A percentile compares a stretch with the other conserved stretches of the same genome.
Evolutionary conservation across 64 coral and sea anemone species (phyloP).

Genomic region (Actinia equina): DNA sequence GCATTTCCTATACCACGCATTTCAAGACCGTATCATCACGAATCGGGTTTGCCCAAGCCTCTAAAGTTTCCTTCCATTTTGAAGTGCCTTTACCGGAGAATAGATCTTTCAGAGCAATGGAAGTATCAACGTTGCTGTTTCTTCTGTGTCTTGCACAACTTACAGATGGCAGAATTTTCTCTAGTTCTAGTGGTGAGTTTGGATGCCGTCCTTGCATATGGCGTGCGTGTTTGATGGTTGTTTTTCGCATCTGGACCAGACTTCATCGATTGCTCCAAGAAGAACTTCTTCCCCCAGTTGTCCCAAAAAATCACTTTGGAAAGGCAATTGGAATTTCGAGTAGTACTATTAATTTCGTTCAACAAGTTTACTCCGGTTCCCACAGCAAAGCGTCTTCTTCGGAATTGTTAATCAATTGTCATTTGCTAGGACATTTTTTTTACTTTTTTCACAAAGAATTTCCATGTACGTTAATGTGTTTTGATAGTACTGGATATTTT

Average conservation of each 20-base stretch:
- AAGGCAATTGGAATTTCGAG: not conserved
- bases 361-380: not conserved
- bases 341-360: not conserved
- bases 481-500: not conserved
- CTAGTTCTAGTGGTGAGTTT: slow-evolving; percentile 21
- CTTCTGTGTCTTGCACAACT: not conserved
- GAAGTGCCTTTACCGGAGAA: slow-evolving; percentile 19
- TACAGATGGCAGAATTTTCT: not conserved
- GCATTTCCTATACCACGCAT: slow-evolving; percentile 31
- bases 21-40: not conserved
- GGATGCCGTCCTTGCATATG: not conserved
- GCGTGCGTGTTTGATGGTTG: not conserved
- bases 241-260: slow-evolving; percentile 11
- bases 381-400: not conserved
- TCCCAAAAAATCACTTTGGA: not conserved
- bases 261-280: not conserved
- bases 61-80: slow-evolving; percentile 32
- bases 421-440: not conserved
- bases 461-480: not conserved
- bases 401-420: not conserved
- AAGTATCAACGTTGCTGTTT: not conserved
- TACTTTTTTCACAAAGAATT: not conserved
- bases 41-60: not conserved
- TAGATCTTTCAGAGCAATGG: slow-evolving; percentile 22
- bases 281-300: not conserved